Evolutionary conservation across 2,113 vertebrate species (phyloP).

Genomic region (Indri indri): DNA sequence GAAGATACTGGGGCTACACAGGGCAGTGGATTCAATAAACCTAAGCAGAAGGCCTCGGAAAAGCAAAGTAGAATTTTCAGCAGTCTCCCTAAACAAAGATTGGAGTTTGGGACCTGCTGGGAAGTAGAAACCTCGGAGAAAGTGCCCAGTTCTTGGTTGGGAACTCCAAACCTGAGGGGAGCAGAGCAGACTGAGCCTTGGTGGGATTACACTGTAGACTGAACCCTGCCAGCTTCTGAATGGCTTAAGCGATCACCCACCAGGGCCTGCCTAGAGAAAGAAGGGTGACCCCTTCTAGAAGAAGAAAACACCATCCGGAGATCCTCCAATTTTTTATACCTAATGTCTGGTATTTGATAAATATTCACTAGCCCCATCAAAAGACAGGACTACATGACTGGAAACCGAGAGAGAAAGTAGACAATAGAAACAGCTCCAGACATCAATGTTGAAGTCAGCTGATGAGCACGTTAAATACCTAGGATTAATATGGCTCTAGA

Average conservation of each 20-base stretch:
- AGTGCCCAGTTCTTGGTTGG: not conserved
- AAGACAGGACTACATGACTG: not conserved
- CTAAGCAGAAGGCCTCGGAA: not conserved
- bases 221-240: not conserved
- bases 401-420: constrained; percentile 8
- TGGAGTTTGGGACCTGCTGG: not conserved
- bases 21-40: not conserved
- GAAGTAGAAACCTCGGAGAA: not conserved
- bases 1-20: not conserved
- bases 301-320: not conserved
- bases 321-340: not conserved
- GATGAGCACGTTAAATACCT: not conserved
- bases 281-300: not conserved
- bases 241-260: not conserved
- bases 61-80: not conserved
- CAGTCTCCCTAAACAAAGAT: not conserved
- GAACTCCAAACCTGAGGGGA: not conserved
- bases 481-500: not conserved
- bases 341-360: not conserved
- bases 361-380: not conserved
- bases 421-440: not conserved
- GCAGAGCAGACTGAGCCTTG: not conserved
- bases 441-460: not conserved
- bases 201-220: not conserved
- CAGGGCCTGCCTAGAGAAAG: not conserved